phyloP scores from a whole-genome alignment of 2,888 invertebrate genomes.

The Hydroisotoma schaefferi region DNA sequence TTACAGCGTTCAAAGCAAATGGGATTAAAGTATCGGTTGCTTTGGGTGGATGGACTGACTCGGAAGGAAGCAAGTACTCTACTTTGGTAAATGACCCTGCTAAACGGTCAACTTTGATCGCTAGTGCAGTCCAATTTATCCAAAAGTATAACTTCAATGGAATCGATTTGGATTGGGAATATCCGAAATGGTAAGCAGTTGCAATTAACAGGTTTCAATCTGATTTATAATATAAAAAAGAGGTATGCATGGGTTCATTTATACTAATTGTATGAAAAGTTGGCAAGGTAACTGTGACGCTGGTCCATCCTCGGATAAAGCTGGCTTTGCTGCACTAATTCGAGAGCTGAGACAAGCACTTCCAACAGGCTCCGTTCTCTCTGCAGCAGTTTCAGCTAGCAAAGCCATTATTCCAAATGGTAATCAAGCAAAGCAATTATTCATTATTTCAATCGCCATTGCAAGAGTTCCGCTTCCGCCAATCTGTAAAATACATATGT shows the following conservation, averaged over 20 bases:
- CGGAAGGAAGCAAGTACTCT: constrained; percentile 82
- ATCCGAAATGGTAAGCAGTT: constrained; percentile 58
- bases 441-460: too few relatives aligned
- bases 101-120: constrained; percentile 68
- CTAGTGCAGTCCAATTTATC: constrained; percentile 57
- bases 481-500: background rate
- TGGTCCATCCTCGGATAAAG: constrained; percentile 61
- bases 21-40: constrained; percentile 78
- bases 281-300: constrained; percentile 1
- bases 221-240: background rate
- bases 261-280: background rate
- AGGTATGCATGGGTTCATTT: background rate
- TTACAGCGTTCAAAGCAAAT: constrained; percentile 66
- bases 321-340: constrained; percentile 70
- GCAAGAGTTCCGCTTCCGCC: too few relatives aligned
- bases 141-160: constrained; percentile 56
- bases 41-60: constrained; percentile 93
- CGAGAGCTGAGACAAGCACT: constrained; percentile 69
- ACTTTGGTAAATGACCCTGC: constrained; percentile 69
- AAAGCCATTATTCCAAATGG: constrained; percentile 68
- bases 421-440: too few relatives aligned
- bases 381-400: constrained; percentile 80
- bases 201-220: background rate
- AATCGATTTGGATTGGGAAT: constrained; percentile 57
- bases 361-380: constrained; percentile 62